Percentiles rank a stretch among this genome's conserved stretches.
Conservation (phyloP, 2,888 invertebrate genomes). For the Polydrusus tereticollis region DNA sequence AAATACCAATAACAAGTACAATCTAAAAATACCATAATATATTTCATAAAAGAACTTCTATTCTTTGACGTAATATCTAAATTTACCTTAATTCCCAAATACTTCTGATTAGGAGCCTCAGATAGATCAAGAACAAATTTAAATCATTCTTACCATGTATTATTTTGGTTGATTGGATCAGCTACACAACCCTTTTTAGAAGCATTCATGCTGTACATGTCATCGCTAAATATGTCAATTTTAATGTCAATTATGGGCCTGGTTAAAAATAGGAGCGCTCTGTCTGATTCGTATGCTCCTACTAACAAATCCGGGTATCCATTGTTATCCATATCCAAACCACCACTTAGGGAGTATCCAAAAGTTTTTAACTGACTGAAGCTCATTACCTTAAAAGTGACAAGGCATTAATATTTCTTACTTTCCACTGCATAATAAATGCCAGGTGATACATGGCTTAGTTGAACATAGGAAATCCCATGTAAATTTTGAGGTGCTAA, state of each 20-base stretch:
- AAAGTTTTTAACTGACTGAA: conserved; percentile 75
- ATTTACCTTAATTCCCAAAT: no score
- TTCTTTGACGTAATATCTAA: no score
- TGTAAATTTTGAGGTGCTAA: no score
- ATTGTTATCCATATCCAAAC: conserved; percentile 93
- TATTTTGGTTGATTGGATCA: conserved; percentile 74
- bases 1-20: no score
- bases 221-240: conserved; percentile 77
- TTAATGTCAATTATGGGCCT: conserved; percentile 92
- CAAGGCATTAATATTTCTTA: no score
- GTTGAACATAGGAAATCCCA: no score
- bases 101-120: no score
- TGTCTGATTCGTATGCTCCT: conserved; percentile 86
- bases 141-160: conserved; percentile 79
- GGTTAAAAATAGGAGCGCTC: conserved; percentile 82
- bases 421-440: no score
- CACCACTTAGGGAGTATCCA: conserved; percentile 94
- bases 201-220: conserved; percentile 85
- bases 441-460: no score
- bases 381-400: conserved; percentile 57
- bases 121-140: no score
- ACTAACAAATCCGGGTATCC: conserved; percentile 95
- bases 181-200: conserved; percentile 78
- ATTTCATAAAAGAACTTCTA: no score
- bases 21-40: no score